Evolutionary conservation across 2,888 invertebrate species (phyloP).

Genomic region (Spilarctia lutea): DNA sequence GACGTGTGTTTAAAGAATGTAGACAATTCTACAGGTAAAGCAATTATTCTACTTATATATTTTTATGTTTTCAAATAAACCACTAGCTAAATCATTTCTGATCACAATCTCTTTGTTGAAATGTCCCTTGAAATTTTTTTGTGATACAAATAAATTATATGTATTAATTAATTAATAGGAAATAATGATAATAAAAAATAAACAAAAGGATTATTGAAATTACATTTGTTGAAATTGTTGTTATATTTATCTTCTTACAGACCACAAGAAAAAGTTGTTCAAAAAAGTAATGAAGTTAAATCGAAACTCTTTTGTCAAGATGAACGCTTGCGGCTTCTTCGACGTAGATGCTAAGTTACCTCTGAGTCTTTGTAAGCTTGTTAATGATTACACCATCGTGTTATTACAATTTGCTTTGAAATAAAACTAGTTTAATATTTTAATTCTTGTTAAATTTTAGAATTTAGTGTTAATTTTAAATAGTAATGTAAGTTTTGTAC

Average conservation of each 20-base stretch:
- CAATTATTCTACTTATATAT: too few species aligned
- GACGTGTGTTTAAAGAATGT: not conserved
- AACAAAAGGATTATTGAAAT: too few species aligned
- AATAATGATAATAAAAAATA: too few species aligned
- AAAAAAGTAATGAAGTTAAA: slow-evolving; percentile 3
- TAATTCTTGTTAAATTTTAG: not conserved
- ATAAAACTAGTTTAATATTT: not conserved
- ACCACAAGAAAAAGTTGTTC: not conserved
- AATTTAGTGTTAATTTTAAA: not conserved
- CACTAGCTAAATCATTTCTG: too few species aligned
- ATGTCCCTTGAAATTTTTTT: too few species aligned
- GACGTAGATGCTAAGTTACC: slow-evolving; percentile 13
- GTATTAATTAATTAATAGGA: too few species aligned
- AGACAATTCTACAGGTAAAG: not conserved
- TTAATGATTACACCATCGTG: slow-evolving; percentile 13
- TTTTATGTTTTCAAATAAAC: not conserved
- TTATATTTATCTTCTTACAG: not conserved
- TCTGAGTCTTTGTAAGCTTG: not conserved
- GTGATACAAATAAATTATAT: too few species aligned
- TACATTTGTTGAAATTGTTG: too few species aligned
- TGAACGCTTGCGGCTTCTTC: slow-evolving; percentile 14
- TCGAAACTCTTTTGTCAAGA: slow-evolving; percentile 10
- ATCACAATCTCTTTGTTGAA: too few species aligned
- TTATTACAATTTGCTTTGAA: slow-evolving; percentile 18
- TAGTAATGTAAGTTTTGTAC: not conserved